These are phyloP conservation scores for Drusus annulatus DNA, from an alignment of 1,140 invertebrate species.

Conservation along the genomic window DNA sequence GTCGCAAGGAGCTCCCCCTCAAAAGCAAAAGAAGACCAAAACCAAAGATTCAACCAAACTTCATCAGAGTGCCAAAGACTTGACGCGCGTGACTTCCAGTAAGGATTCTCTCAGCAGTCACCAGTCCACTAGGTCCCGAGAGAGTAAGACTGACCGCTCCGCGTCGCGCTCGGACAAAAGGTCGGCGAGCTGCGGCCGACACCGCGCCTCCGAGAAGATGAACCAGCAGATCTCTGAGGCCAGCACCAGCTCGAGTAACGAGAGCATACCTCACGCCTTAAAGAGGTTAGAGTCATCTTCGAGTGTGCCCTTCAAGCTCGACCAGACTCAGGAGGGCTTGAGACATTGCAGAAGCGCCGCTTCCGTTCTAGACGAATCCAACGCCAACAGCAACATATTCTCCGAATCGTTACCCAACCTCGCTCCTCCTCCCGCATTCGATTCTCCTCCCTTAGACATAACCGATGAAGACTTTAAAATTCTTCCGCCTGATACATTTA, in stretches of 20 bases:
- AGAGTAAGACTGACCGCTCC: slow-evolving; percentile 61
- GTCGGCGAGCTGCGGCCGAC: slow-evolving; percentile 60
- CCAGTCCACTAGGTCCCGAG: slow-evolving; percentile 69
- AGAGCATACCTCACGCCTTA: slow-evolving; percentile 68
- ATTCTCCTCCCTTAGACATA: slow-evolving; percentile 70
- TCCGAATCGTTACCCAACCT: slow-evolving; percentile 78
- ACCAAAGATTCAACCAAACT: slow-evolving; percentile 66
- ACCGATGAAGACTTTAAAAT: slow-evolving; percentile 71
- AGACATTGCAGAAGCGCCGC: slow-evolving; percentile 76
- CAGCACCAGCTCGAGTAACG: slow-evolving; percentile 70
- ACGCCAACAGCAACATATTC: slow-evolving; percentile 67
- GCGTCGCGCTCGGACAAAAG: slow-evolving; percentile 65
- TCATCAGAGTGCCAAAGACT: slow-evolving; percentile 63
- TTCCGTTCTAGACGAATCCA: slow-evolving; percentile 71
- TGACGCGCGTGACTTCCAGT: slow-evolving; percentile 68
- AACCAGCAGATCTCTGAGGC: slow-evolving; percentile 70
- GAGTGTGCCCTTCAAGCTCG: slow-evolving; percentile 75
- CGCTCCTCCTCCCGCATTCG: slow-evolving; percentile 72
- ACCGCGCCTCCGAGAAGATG: slow-evolving; percentile 70
- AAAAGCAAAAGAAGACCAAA: slow-evolving; percentile 66
- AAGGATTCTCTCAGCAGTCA: slow-evolving; percentile 70
- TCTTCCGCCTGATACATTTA: slow-evolving; percentile 68
- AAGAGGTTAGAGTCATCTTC: slow-evolving; percentile 71
- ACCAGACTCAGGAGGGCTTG: slow-evolving; percentile 69
- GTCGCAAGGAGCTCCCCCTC: slow-evolving; percentile 65